Conservation (phyloP, 2,888 invertebrate genomes). For the Rhagium mordax region DNA sequence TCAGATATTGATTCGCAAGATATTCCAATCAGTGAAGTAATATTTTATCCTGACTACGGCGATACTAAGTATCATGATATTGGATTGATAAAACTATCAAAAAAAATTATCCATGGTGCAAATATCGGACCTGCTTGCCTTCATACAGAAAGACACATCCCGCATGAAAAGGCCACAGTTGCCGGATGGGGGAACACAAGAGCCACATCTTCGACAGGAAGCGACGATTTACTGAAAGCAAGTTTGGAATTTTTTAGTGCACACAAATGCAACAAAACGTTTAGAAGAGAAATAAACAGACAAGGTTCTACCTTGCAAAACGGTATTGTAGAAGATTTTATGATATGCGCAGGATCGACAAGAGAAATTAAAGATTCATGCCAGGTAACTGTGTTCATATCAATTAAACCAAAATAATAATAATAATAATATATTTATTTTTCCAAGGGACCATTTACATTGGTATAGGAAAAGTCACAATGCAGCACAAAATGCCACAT, state of each 20-base stretch:
- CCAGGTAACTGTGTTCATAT: too few relatives aligned
- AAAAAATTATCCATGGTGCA: slow-evolving; percentile 63
- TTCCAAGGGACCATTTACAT: too few relatives aligned
- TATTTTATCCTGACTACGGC: slow-evolving; percentile 68
- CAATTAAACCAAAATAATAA: too few relatives aligned
- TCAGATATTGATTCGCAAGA: not conserved
- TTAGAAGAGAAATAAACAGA: slow-evolving; percentile 46
- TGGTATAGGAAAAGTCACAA: too few relatives aligned
- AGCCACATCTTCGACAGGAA: slow-evolving; percentile 57
- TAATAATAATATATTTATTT: too few relatives aligned
- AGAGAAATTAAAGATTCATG: slow-evolving; percentile 54
- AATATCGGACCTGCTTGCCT: slow-evolving; percentile 71
- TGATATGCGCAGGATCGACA: slow-evolving; percentile 62
- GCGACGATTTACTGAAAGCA: slow-evolving; percentile 68
- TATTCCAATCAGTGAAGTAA: slow-evolving; percentile 53
- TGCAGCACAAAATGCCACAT: too few relatives aligned
- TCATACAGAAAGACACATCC: slow-evolving; percentile 46
- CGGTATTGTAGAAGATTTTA: slow-evolving; percentile 50
- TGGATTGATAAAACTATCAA: slow-evolving; percentile 68
- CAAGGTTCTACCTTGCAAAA: slow-evolving; percentile 1
- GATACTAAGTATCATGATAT: slow-evolving; percentile 71
- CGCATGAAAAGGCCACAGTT: slow-evolving; percentile 63
- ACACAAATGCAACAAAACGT: slow-evolving; percentile 36
- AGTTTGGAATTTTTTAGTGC: slow-evolving; percentile 46
- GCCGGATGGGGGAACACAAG: slow-evolving; percentile 71